These are phyloP conservation scores for Tyrannus savana DNA, from an alignment of 2,113 vertebrate species.

Conservation along the genomic window DNA sequence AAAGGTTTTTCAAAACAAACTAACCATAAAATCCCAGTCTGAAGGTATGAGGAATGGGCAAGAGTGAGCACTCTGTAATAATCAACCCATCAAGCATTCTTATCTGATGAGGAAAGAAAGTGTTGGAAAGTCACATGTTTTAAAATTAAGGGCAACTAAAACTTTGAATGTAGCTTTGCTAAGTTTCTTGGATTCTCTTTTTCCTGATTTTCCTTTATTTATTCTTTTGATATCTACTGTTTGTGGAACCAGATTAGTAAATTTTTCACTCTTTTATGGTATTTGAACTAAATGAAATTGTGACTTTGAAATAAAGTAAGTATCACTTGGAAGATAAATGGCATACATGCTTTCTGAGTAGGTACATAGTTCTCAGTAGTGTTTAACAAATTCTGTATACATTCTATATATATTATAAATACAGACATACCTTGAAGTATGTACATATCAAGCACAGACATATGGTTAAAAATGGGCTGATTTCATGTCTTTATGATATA, in stretches of 20 bases:
- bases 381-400: neutral
- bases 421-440: neutral
- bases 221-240: neutral
- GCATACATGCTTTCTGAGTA: neutral
- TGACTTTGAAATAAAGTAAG: neutral
- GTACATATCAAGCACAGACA: neutral
- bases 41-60: neutral
- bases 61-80: neutral
- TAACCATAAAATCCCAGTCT: neutral
- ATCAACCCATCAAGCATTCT: neutral
- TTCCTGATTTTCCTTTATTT: neutral
- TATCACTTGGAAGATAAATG: neutral
- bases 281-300: neutral
- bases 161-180: neutral
- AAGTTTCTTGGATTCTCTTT: neutral
- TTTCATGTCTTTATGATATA: neutral
- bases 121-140: neutral
- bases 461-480: neutral
- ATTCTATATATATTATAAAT: neutral
- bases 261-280: neutral
- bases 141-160: neutral
- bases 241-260: neutral
- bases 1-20: neutral
- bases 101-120: neutral
- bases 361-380: neutral